Percentiles rank a stretch among this genome's conserved stretches.
Conservation (phyloP, 1,140 invertebrate species). For the Monochamus saltuarius region DNA sequence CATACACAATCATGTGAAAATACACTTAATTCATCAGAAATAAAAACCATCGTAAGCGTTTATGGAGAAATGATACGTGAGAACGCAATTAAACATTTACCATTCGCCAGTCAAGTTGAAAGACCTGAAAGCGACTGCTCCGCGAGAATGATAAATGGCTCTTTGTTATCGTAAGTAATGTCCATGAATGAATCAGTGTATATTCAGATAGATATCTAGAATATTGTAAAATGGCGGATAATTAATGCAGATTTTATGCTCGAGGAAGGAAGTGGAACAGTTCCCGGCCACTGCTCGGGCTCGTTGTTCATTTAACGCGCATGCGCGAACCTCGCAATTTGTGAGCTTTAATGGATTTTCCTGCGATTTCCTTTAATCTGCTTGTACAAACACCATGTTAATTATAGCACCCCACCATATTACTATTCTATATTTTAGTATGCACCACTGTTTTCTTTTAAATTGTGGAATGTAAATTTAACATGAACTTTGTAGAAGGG, state of each 20-base stretch:
- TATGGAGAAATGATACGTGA: slow-evolving; percentile 3
- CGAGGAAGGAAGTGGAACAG: slow-evolving; percentile 36
- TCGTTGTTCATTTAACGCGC: slow-evolving; percentile 23
- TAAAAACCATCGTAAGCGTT: not conserved
- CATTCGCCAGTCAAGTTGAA: slow-evolving; percentile 8
- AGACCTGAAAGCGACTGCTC: slow-evolving; percentile 10
- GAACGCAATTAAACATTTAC: not conserved
- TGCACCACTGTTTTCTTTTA: no score
- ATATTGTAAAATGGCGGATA: slow-evolving; percentile 31
- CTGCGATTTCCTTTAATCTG: slow-evolving; percentile 17
- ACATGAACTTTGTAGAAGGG: no score
- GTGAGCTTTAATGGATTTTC: slow-evolving; percentile 32
- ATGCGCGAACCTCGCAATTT: slow-evolving; percentile 24
- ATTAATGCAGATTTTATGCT: slow-evolving; percentile 39
- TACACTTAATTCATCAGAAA: not conserved
- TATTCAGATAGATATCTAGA: slow-evolving; percentile 24
- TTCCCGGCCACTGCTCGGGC: slow-evolving; percentile 36
- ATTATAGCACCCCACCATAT: no score
- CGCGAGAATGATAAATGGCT: slow-evolving; percentile 15
- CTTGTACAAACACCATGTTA: no score
- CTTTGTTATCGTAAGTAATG: slow-evolving; percentile 29
- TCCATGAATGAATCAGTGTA: slow-evolving; percentile 31
- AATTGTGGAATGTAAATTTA: no score
- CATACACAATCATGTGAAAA: not conserved
- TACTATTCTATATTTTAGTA: no score